These are phyloP conservation scores for Magallana angulata DNA, from an alignment of 1,140 invertebrate genomes.

Conservation along the genomic window DNA sequence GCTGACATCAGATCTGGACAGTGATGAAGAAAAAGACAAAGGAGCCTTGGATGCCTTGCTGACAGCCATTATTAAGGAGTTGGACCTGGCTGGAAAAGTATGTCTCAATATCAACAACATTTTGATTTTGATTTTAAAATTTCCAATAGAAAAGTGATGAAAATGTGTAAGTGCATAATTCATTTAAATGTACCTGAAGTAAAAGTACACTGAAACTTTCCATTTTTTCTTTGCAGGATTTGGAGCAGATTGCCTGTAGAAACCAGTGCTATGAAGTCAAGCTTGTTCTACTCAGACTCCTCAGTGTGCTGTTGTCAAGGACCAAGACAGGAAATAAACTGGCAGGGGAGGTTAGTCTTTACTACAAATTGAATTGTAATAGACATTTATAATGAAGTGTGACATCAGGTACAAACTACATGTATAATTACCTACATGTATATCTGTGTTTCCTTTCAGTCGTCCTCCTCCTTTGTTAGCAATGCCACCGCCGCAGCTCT, in stretches of 20 bases:
- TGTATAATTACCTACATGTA: no score
- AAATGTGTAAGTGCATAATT: no score
- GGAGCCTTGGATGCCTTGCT: constrained; percentile 88
- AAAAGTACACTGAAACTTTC: no score
- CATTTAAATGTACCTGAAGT: no score
- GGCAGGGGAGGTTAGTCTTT: constrained; percentile 82
- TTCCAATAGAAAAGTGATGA: no score
- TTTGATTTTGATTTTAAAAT: neutral
- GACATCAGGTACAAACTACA: no score
- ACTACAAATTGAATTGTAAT: no score
- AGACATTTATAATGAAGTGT: no score
- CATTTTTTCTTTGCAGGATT: constrained; percentile 50
- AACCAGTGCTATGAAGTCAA: constrained; percentile 86
- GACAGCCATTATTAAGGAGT: constrained; percentile 86
- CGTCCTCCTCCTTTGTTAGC: constrained; percentile 72
- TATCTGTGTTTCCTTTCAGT: constrained; percentile 60
- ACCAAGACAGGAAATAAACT: constrained; percentile 84
- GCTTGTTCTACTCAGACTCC: constrained; percentile 91
- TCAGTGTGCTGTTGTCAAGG: constrained; percentile 85
- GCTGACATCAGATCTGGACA: constrained; percentile 93
- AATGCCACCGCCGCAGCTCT: constrained; percentile 81
- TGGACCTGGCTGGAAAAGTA: constrained; percentile 85
- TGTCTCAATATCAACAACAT: neutral
- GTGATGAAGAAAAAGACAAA: constrained; percentile 86
- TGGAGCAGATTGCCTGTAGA: constrained; percentile 65